A percentile compares a stretch with the other conserved stretches of the same genome.
Evolutionary conservation across 1,140 invertebrate genomes (phyloP).

Genomic region (Agrypnia vestita): DNA sequence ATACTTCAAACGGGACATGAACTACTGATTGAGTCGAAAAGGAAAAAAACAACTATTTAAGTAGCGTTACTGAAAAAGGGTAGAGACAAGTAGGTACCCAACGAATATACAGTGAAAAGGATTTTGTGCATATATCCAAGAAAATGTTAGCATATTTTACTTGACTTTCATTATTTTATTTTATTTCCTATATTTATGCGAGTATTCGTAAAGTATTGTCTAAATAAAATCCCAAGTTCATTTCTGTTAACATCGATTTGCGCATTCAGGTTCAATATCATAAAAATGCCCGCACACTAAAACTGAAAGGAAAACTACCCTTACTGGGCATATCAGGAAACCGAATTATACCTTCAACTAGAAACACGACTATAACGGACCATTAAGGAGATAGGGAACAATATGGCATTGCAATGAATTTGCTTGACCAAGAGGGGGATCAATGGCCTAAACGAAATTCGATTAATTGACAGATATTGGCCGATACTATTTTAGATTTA

Average conservation of each 20-base stretch:
- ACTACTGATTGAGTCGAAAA: too few relatives aligned
- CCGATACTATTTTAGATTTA: slow-evolving; percentile 34
- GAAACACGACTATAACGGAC: slow-evolving; percentile 44
- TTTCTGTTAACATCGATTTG: slow-evolving; percentile 10
- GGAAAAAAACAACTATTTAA: too few relatives aligned
- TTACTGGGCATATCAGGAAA: slow-evolving; percentile 44
- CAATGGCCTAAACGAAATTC: slow-evolving; percentile 50
- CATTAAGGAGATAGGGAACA: slow-evolving; percentile 57
- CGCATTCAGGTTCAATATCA: slow-evolving; percentile 37
- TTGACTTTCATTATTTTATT: too few relatives aligned
- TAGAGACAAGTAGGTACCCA: too few relatives aligned
- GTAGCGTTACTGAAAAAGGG: too few relatives aligned
- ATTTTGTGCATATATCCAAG: too few relatives aligned
- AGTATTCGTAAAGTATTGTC: too few relatives aligned
- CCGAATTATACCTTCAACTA: slow-evolving; percentile 44
- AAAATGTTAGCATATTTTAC: too few relatives aligned
- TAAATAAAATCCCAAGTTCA: not conserved
- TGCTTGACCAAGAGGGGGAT: slow-evolving; percentile 50
- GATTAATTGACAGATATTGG: slow-evolving; percentile 61
- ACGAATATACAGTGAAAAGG: too few relatives aligned
- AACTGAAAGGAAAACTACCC: slow-evolving; percentile 5
- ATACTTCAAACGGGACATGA: too few relatives aligned
- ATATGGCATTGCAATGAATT: slow-evolving; percentile 49
- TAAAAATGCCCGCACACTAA: slow-evolving; percentile 55
- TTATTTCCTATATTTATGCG: too few relatives aligned